A percentile compares a stretch with the other conserved stretches of the same genome.
Conservation (phyloP, 2,888 invertebrate species). For the Rhamnusium bicolor region DNA sequence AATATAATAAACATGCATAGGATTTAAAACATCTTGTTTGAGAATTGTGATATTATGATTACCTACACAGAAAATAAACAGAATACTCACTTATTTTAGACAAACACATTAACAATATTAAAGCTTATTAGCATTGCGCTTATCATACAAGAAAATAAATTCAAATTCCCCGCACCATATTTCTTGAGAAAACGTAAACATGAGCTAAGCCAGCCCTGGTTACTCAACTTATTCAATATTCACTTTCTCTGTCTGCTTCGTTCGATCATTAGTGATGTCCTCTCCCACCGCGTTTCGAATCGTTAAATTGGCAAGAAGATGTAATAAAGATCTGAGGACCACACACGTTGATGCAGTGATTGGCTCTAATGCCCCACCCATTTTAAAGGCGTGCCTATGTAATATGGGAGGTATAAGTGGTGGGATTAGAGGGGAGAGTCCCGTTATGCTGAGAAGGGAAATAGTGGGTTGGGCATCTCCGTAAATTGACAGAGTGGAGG, state of each 20-base stretch:
- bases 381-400: slow-evolving; percentile 38
- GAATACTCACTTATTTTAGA: neutral
- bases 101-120: neutral
- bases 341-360: slow-evolving; percentile 71
- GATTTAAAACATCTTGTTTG: neutral
- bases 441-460: slow-evolving; percentile 25
- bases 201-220: slow-evolving; percentile 32
- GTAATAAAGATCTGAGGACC: slow-evolving; percentile 72
- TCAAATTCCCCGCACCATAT: slow-evolving; percentile 2
- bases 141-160: neutral
- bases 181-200: neutral
- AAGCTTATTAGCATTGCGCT: neutral
- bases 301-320: slow-evolving; percentile 70
- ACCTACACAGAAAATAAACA: neutral
- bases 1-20: neutral
- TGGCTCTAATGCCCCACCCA: slow-evolving; percentile 65
- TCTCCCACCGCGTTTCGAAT: slow-evolving; percentile 66
- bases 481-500: slow-evolving; percentile 33
- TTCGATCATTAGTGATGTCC: slow-evolving; percentile 56
- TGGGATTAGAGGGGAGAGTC: slow-evolving; percentile 31
- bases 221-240: slow-evolving; percentile 40
- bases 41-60: neutral
- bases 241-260: slow-evolving; percentile 51
- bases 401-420: slow-evolving; percentile 35
- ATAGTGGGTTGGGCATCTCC: slow-evolving; percentile 19